Conservation (phyloP, 2,113 vertebrate species). For the Dicentrarchus labrax region DNA sequence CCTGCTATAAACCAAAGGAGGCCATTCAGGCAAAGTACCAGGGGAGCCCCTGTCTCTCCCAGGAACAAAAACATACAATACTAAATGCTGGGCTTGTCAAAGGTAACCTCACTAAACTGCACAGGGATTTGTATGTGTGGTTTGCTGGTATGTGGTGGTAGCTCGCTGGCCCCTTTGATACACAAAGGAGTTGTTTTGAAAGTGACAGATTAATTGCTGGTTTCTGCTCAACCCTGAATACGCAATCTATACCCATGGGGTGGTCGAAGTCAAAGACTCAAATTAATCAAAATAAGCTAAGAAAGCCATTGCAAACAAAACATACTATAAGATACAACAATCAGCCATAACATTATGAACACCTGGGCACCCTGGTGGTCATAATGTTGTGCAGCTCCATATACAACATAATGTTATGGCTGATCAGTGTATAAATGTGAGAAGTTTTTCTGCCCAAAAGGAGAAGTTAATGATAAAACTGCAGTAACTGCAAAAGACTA, state of each 20-base stretch:
- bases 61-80: constrained; percentile 63
- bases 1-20: constrained; percentile 81
- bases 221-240: constrained; percentile 60
- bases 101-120: constrained; percentile 52
- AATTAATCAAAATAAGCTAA: constrained; percentile 64
- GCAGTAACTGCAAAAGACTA: too few relatives aligned
- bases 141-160: constrained; percentile 32
- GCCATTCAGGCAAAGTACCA: constrained; percentile 49
- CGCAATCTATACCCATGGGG: constrained; percentile 30
- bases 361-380: too few relatives aligned
- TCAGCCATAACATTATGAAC: too few relatives aligned
- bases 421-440: too few relatives aligned
- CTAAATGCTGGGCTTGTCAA: constrained; percentile 53
- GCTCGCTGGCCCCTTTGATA: constrained; percentile 47
- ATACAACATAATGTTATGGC: too few relatives aligned
- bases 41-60: constrained; percentile 53
- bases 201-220: constrained; percentile 76
- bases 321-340: too few relatives aligned
- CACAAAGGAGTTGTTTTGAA: constrained; percentile 71
- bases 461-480: too few relatives aligned
- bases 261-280: constrained; percentile 44
- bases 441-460: too few relatives aligned
- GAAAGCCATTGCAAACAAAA: neutral
- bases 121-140: constrained; percentile 49
- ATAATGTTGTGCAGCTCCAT: too few relatives aligned